Conservation (phyloP, 2,113 vertebrate genomes). For the Ancistrus triradiatus region DNA sequence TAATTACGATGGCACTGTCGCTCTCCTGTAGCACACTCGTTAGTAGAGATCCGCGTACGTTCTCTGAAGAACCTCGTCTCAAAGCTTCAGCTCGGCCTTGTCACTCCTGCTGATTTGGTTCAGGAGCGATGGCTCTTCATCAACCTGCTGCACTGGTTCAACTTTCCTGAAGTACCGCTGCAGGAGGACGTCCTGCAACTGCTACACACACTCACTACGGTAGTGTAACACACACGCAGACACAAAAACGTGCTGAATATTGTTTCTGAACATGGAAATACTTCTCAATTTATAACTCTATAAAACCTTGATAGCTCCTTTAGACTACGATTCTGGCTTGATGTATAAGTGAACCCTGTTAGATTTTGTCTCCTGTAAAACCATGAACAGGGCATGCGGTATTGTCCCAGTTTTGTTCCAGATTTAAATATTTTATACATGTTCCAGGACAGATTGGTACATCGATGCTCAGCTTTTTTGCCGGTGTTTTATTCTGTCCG, state of each 20-base stretch:
- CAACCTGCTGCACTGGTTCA: conserved; percentile 89
- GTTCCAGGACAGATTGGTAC: too few species aligned
- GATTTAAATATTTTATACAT: too few species aligned
- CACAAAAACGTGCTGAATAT: too few species aligned
- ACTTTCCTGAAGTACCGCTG: conserved; percentile 82
- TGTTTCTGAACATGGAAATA: too few species aligned
- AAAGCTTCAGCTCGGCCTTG: conserved; percentile 80
- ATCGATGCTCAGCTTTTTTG: not conserved
- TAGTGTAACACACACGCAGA: conserved; percentile 50
- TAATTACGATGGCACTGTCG: not conserved
- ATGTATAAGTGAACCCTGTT: too few species aligned
- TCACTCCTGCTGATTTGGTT: conserved; percentile 74
- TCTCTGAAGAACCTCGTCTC: conserved; percentile 78
- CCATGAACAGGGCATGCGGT: too few species aligned
- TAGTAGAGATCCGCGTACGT: conserved; percentile 87
- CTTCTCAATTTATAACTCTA: too few species aligned
- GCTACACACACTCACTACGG: conserved; percentile 77
- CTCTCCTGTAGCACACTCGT: conserved; percentile 59
- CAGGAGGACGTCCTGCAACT: conserved; percentile 79
- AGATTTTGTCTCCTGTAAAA: too few species aligned
- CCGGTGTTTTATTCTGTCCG: conserved; percentile 25
- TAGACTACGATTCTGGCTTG: too few species aligned
- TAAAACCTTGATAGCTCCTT: too few species aligned
- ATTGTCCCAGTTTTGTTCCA: too few species aligned
- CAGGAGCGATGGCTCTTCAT: conserved; percentile 78